Percentiles rank a stretch among this genome's conserved stretches.
Evolutionary conservation across 2,888 invertebrate genomes (phyloP).

Genomic region (Cantharis nigra): DNA sequence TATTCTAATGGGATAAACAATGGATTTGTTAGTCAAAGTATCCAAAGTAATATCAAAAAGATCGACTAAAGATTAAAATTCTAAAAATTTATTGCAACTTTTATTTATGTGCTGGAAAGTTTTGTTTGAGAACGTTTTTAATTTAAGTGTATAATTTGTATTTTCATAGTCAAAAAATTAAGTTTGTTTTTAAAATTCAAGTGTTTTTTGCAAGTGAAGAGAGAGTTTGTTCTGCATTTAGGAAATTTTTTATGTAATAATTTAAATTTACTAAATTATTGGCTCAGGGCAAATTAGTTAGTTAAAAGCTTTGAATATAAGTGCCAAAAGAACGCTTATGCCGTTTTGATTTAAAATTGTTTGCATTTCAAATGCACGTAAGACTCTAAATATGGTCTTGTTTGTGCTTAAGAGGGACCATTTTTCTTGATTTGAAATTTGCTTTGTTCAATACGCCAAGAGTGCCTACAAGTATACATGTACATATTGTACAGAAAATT

Average conservation of each 20-base stretch:
- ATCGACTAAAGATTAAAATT: constrained; percentile 31
- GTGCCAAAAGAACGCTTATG: constrained; percentile 15
- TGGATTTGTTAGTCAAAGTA: constrained; percentile 60
- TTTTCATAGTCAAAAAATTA: not conserved
- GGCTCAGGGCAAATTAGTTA: not conserved
- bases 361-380: not conserved
- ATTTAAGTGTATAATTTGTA: not conserved
- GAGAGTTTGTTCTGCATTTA: not conserved
- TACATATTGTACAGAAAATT: not conserved
- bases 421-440: constrained; percentile 1
- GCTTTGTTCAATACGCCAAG: constrained; percentile 12
- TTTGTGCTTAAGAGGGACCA: constrained; percentile 18
- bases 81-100: not conserved
- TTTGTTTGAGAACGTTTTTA: not conserved
- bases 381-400: constrained; percentile 6
- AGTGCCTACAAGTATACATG: constrained; percentile 24
- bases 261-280: not conserved
- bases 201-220: not conserved
- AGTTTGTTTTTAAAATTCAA: not conserved
- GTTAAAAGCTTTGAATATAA: not conserved
- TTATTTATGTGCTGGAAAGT: constrained; percentile 1
- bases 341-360: not conserved
- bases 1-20: constrained; percentile 68
- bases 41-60: constrained; percentile 39
- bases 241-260: not conserved